phyloP scores from a whole-genome alignment of 1,140 invertebrate species.

The Plutomurus gul region DNA sequence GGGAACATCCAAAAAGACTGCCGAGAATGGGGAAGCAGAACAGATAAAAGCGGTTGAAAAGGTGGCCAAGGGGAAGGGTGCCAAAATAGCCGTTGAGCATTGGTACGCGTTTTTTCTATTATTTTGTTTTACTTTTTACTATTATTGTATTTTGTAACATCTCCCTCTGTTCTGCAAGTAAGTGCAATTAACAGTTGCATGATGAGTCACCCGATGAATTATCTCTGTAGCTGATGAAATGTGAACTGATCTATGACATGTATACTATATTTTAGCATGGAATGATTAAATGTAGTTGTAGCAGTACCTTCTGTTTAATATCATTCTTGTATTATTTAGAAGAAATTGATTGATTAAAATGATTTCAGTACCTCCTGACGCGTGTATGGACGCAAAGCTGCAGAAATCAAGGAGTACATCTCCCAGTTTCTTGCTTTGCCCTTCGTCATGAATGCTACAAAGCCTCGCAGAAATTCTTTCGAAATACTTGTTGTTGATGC shows the following conservation, averaged over 20 bases:
- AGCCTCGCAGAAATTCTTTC: neutral
- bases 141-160: no score
- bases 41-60: no score
- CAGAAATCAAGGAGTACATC: neutral
- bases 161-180: no score
- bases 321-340: neutral
- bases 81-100: neutral
- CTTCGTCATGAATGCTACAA: neutral
- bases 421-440: neutral
- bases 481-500: neutral
- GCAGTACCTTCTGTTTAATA: neutral
- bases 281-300: neutral
- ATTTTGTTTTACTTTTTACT: neutral
- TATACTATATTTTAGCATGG: neutral
- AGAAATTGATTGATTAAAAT: no score
- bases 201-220: no score
- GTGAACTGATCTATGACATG: no score
- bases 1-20: no score
- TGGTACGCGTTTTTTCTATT: neutral
- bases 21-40: no score
- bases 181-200: no score
- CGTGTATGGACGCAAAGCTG: neutral
- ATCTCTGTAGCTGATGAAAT: no score
- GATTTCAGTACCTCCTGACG: conserved; percentile 6
- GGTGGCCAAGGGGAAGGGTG: neutral